Evolutionary conservation across 1,140 invertebrate species (phyloP), one percentile per base, ranked within the genome.

Genomic region (Asbolus verrucosus): DNA sequence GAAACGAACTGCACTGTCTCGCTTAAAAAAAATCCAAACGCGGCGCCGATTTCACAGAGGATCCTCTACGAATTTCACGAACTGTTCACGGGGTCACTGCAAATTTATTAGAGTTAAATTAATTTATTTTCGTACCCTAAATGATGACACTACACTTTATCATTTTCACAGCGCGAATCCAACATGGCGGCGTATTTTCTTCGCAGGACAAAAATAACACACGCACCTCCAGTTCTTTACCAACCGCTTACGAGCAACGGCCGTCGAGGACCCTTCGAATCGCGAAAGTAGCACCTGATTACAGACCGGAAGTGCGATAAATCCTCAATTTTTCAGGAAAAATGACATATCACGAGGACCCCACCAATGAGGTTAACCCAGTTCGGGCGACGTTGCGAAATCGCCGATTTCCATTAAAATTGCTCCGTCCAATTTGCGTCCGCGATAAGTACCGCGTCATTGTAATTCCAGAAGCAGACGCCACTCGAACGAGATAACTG

Each of bases 101-200:
- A 54, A 54, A 54, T 54, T 54, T 54, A 14, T 54, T 54, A 54
- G 27, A 24, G 46, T 14, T 46, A 54, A 27, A 54, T 54, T 54
- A 54, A 54, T 30, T 54, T 54, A 21, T 54, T 54, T 54, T 54
- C 46, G 46, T 54, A 24, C 14, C 46, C 46, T 54, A 54, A 54
- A 54, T 54, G 46, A 54, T 54, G 46, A 54, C 46, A 54, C 46
- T 54, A 54, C 46, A 54, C 46, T 54, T 54, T 54, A 54, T 54
- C 46, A 54, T 54, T 54, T 54, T 54, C 46, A 54, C 46, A 6
- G 46, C 27, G 13, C 19, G 27, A 54, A 54, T 54, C 27, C 46
- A 54, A 54, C 46, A 54, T 54, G 46, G 46, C 46, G 46, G 46
- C 46, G 46, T 54, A 54, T 54, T 54, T 54, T 54, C 46, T 54